Evolutionary conservation across 2,113 vertebrate genomes (phyloP), one percentile per base, ranked within the genome.

Genomic region (Phalacrocorax carbo): DNA sequence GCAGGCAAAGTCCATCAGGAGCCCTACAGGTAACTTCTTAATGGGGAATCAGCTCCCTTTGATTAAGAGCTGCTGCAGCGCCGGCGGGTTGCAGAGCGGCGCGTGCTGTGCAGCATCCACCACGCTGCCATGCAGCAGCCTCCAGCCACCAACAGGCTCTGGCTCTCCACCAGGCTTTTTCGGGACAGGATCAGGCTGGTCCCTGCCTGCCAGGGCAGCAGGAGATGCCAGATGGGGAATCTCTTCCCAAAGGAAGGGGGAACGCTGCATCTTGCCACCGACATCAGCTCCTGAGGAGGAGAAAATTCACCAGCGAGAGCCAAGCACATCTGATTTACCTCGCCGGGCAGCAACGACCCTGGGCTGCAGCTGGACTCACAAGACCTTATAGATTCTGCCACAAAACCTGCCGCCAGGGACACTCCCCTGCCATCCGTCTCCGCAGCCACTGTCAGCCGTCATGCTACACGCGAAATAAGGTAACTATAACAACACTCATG

Each of bases 1-100:
- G 96, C 78, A 96, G 71, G 93, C 92, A 96, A 96, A 96, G 96
- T 96, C 95, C 95, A 96, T 97, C 96, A 94, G 95, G 96, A 97
- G 95, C 97, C 96, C 97, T 97, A 96, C 97, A 96, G 97, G 96
- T 97, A 97, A 97, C 94, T 96, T 96, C 96, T 96, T 97, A 97
- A 96, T 96, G 92, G 96, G 91, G 94, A 97, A 96, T 94, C 82
- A 82, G 77, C 70, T 96, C 88, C 75, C 77, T 96, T 94, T 97
- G 97, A 98, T 97, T 94, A 96, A 96, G 92, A 94, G 88, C 94
- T 82, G 83, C 91, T 60, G 93, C 86, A 84, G 93, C 0, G 0
- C 78, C 5, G 16, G 75, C 1, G 1, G 93, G 90, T 27, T 80
- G 78, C 5, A 51, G 64, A 73, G 62, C 32, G 2, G 71, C 19